Conservation (phyloP, 2,888 invertebrate species). For the Coleophora flavipennella region DNA sequence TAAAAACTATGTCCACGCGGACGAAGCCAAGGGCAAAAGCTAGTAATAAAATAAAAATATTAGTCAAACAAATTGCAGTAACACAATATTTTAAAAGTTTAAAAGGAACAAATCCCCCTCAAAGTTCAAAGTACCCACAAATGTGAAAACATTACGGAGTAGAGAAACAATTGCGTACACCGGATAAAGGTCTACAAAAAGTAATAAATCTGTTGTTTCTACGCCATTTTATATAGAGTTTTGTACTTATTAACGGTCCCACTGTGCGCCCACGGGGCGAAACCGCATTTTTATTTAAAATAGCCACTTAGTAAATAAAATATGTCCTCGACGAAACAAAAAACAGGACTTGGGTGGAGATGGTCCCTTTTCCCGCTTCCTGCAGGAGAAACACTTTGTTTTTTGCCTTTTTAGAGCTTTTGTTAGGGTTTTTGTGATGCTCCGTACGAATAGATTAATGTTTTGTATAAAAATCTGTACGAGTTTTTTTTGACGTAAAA, state of each 20-base stretch:
- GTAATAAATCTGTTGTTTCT: constrained; percentile 39
- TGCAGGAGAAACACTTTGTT: constrained; percentile 21
- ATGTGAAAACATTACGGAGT: no score
- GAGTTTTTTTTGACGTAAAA: no score
- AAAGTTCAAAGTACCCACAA: no score
- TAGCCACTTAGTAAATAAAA: constrained; percentile 70
- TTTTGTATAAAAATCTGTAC: no score
- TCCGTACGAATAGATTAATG: no score
- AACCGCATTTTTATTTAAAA: constrained; percentile 70
- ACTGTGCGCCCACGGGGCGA: constrained; percentile 24
- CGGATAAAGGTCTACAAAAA: constrained; percentile 26
- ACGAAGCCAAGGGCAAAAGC: no score
- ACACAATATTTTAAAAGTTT: no score
- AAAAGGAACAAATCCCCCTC: no score
- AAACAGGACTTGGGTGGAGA: constrained; percentile 57
- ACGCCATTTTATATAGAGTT: constrained; percentile 28
- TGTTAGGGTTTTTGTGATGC: constrained; percentile 13
- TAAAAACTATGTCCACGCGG: no score
- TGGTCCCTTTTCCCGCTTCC: constrained; percentile 40
- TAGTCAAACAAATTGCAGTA: no score
- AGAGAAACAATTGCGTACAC: constrained; percentile 15
- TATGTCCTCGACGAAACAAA: constrained; percentile 63
- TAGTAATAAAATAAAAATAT: no score
- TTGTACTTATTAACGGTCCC: constrained; percentile 58
- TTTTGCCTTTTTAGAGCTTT: constrained; percentile 23